Percentiles rank a stretch among this genome's conserved stretches.
Evolutionary conservation across 2,797 vertebrate species (phyloP).

Genomic region (Petrocephalus schoutedeni): DNA sequence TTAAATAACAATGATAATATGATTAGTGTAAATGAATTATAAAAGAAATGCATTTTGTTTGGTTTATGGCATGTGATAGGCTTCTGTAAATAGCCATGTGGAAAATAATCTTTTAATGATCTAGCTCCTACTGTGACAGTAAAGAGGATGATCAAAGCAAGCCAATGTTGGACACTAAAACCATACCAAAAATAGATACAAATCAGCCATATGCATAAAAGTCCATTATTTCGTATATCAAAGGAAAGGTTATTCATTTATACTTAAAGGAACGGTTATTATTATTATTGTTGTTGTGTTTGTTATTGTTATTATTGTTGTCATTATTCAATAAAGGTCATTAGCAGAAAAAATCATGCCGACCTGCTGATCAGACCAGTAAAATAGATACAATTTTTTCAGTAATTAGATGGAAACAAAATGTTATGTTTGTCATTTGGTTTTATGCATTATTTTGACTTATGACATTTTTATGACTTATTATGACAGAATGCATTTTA

Average conservation of each 20-base stretch:
- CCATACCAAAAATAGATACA: neutral
- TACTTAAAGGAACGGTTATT: neutral
- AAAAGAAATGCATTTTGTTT: neutral
- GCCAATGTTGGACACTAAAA: neutral
- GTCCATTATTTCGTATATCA: neutral
- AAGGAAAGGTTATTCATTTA: neutral
- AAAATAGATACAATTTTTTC: neutral
- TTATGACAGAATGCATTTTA: neutral
- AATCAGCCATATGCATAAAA: neutral
- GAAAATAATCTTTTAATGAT: conserved; percentile 5
- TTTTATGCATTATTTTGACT: neutral
- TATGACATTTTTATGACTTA: too few species aligned
- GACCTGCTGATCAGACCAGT: neutral
- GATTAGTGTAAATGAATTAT: neutral
- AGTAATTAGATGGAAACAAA: neutral
- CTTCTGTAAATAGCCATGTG: neutral
- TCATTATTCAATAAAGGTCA: neutral
- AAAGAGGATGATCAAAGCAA: neutral
- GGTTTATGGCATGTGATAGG: neutral
- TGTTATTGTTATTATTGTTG: neutral
- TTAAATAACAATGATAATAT: conserved; percentile 6
- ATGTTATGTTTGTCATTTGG: neutral
- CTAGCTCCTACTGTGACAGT: neutral
- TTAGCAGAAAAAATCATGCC: neutral
- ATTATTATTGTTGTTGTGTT: neutral